A percentile compares a stretch with the other conserved stretches of the same genome.
These are phyloP conservation scores for Girardia tigrina DNA, from an alignment of 2,888 invertebrate species.

Conservation along the genomic window DNA sequence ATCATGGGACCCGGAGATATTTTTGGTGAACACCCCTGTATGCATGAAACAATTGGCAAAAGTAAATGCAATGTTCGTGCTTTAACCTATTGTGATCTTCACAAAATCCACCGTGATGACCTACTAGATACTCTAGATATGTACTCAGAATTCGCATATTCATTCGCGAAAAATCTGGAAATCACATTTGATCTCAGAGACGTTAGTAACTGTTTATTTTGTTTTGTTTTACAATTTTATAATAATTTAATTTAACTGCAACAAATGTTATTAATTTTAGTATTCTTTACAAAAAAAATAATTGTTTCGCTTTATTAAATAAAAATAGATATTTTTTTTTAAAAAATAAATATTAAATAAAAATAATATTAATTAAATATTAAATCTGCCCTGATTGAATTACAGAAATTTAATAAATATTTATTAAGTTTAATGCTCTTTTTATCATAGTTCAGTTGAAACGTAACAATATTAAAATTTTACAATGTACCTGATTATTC, in stretches of 20 bases:
- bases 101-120: slow-evolving; percentile 88
- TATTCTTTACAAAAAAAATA: no score
- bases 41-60: slow-evolving; percentile 78
- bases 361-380: no score
- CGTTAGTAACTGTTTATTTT: slow-evolving; percentile 47
- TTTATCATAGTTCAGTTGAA: no score
- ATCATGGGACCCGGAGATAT: slow-evolving; percentile 93
- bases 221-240: neutral
- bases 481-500: no score
- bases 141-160: slow-evolving; percentile 86
- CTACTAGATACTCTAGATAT: slow-evolving; percentile 84
- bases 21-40: slow-evolving; percentile 65
- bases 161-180: slow-evolving; percentile 80
- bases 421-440: no score
- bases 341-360: no score
- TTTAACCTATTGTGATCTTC: slow-evolving; percentile 91
- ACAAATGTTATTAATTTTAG: no score
- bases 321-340: no score
- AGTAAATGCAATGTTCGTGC: slow-evolving; percentile 90
- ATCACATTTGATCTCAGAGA: slow-evolving; percentile 91
- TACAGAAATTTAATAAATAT: no score
- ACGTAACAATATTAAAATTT: no score
- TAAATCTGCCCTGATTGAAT: no score
- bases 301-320: no score
- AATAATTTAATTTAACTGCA: neutral